Conservation (phyloP, 1,140 invertebrate genomes). For the Calycopis cecrops region DNA sequence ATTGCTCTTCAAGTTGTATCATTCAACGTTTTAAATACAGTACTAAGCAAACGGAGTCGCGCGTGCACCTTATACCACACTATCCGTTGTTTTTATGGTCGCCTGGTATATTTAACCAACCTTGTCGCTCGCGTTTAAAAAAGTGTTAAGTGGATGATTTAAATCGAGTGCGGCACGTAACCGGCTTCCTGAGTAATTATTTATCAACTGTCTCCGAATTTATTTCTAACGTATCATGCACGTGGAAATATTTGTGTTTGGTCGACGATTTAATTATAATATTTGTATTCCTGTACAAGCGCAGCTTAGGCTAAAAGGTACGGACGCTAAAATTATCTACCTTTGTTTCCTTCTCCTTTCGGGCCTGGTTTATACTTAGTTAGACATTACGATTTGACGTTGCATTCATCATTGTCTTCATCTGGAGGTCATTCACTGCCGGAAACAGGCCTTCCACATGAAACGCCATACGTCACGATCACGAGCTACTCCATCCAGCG, state of each 20-base stretch:
- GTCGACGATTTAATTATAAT: background rate
- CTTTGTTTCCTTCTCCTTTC: too few relatives aligned
- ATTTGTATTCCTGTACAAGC: background rate
- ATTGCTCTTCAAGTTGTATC: too few relatives aligned
- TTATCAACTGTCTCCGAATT: conserved; percentile 40
- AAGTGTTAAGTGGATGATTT: conserved; percentile 73
- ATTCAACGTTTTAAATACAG: too few relatives aligned
- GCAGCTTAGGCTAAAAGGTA: too few relatives aligned
- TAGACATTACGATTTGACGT: too few relatives aligned
- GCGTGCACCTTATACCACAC: conserved; percentile 63
- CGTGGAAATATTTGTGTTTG: conserved; percentile 39
- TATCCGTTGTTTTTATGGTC: conserved; percentile 59
- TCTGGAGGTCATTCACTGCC: too few relatives aligned
- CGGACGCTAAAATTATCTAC: too few relatives aligned
- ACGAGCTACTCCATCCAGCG: too few relatives aligned
- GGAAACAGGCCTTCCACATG: too few relatives aligned
- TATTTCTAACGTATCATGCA: conserved; percentile 32
- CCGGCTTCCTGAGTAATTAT: conserved; percentile 64
- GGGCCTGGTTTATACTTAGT: too few relatives aligned
- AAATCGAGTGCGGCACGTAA: conserved; percentile 60
- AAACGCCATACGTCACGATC: too few relatives aligned
- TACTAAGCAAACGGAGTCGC: conserved; percentile 17
- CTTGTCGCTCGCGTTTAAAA: conserved; percentile 57
- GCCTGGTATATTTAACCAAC: conserved; percentile 65
- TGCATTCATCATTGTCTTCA: too few relatives aligned